Percentiles rank a stretch among this genome's conserved stretches.
These are phyloP conservation scores for Nasonia longicornis DNA, from an alignment of 1,140 invertebrate species.

Conservation along the genomic window DNA sequence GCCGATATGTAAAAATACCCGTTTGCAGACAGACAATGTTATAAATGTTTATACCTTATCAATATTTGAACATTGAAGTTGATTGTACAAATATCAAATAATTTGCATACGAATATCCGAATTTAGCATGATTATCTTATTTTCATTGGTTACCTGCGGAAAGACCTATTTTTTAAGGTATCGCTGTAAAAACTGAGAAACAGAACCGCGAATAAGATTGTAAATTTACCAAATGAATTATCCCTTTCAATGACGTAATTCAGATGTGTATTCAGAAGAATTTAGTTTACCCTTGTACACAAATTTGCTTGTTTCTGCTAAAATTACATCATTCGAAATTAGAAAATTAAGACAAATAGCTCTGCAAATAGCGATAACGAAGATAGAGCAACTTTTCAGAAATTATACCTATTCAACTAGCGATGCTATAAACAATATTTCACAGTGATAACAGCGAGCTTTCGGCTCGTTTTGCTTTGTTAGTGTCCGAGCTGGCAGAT, in stretches of 20 bases:
- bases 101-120: background rate
- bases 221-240: background rate
- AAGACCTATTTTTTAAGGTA: background rate
- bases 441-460: slow-evolving; percentile 33
- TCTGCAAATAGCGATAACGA: no score
- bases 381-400: no score
- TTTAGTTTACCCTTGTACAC: no score
- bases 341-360: no score
- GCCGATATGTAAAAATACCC: no score
- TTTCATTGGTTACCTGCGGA: slow-evolving; percentile 18
- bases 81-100: background rate
- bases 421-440: background rate
- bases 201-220: background rate
- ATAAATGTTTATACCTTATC: background rate
- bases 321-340: no score
- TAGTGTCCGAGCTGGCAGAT: slow-evolving; percentile 48
- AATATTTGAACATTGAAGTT: background rate
- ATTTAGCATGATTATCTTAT: background rate
- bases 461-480: slow-evolving; percentile 41
- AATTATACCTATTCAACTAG: no score
- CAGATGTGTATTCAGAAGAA: no score
- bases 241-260: background rate
- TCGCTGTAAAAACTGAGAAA: slow-evolving; percentile 11
- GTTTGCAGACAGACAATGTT: background rate
- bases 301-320: no score